Conservation (phyloP, 2,113 vertebrate species). For the Grallaria varia region DNA sequence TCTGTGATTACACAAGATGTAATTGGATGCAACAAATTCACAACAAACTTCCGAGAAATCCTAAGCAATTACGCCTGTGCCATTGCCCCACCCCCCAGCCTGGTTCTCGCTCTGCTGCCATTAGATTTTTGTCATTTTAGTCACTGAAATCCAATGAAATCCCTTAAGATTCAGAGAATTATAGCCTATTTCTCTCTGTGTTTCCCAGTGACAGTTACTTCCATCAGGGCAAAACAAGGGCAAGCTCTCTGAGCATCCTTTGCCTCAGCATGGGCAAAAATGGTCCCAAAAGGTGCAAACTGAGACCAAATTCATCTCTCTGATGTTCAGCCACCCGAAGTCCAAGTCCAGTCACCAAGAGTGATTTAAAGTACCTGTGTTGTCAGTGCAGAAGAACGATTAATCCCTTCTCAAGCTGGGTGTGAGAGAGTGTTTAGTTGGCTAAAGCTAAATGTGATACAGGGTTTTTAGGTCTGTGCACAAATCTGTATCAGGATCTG, state of each 20-base stretch:
- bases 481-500: not conserved
- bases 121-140: not conserved
- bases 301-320: not conserved
- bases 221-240: not conserved
- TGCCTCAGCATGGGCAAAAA: not conserved
- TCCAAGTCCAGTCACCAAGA: not conserved
- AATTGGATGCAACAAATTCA: conserved; percentile 5
- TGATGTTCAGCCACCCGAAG: not conserved
- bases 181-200: not conserved
- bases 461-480: not conserved
- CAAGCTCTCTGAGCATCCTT: not conserved
- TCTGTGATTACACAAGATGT: not conserved
- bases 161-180: not conserved
- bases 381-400: not conserved
- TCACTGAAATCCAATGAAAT: not conserved
- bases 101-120: not conserved
- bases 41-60: not conserved
- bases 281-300: not conserved
- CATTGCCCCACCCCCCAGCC: accelerated
- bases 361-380: not conserved
- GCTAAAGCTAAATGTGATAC: not conserved
- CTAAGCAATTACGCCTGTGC: not conserved
- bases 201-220: not conserved
- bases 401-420: not conserved
- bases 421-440: not conserved